Base-by-base conservation (phyloP, 2,797 vertebrate genomes). In the Adelosebastes latens region DNA sequence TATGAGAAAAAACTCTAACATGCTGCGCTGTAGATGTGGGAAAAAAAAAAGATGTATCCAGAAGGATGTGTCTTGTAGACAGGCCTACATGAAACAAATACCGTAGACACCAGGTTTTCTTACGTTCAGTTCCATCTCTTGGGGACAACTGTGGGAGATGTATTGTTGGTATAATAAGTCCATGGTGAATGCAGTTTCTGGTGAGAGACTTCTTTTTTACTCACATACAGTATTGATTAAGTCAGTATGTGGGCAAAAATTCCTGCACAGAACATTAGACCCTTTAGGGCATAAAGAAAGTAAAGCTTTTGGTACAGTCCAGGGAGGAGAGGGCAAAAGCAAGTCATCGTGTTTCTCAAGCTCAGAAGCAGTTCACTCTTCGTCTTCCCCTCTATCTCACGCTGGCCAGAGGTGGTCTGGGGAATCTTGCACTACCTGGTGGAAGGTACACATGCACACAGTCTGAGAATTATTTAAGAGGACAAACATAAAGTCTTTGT, bases 171-270 rank as follows among this genome's bases (percentile, higher is more conserved):
- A n/a, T 65, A 79, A 75, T 72, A 85, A 84, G 61, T 68, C 69
- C 25, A 53, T 1, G 3, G 32, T 66, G 53, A 78, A 82, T 72
- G 55, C 42, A 75, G 70, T 63, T 62, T 24, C n/a, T 20, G 69
- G 27, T 62, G 72, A 72, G 62, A 63, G n/a, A 59, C 67, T 63
- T 77, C 20, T 79, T 60, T 78, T 60, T 71, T 61, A 55, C 66
- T 68, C 60, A 42, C 60, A 75, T 46, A 31, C n/a, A 53, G 55
- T 85, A 82, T 81, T 87, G 83, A 92, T 87, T 84, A 68, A 63
- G 16, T 73, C 27, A 46, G 42, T 53, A 22, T 46, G 75, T 10
- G 18, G 31, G 70, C 12, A 74, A 68, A 71, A 75, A 65, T 32
- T 76, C 76, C 66, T 79, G 61, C 68, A 55, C 20, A 75, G 84